Evolutionary conservation across 2,888 invertebrate species (phyloP), one percentile per base, ranked within the genome.

Genomic region (Petrolisthes manimaculis): DNA sequence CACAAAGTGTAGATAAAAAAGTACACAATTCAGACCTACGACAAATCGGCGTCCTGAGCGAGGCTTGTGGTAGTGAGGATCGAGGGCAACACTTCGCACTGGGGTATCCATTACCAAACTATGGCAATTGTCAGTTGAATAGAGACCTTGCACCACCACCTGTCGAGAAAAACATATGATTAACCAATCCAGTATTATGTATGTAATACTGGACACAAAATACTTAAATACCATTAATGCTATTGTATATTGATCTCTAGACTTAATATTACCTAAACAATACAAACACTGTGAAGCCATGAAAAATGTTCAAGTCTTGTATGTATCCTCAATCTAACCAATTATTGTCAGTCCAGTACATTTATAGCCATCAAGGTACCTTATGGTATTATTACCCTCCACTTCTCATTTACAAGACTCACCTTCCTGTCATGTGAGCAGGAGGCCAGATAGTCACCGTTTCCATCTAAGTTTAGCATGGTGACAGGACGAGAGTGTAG

Each of bases 381-480:
- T 37, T 37, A 37, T 37, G 37, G 37, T 37, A 37, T 37, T 37
- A 37, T 37, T 37, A 37, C 37, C 37, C 37, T 37, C 2, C 37
- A 37, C 37, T 37, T 37, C 37, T 37, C 0, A 82, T 53, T 21
- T 21, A 4, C 24, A 74, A 37, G 53, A 53, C 78, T 24, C 92
- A 95, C 96, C 92, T 96, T 96, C 85, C 97, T 97, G 93, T 97
- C 97, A 93, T 97, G 97, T 0, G 97, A 97, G 93, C 98, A 98
- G 82, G 97, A 97, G 0, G 97, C 98, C 54, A 99, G 95, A 93
- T 96, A 97, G 93, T 98, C 98, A n/a, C 98, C 99, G 92, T 96
- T 96, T 53, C 95, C 94, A 93, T 99, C 99, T 90, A 99, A 97
- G 78, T 97, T 97, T 91, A 99, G 97, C 92, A 96, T 97, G 93